These are phyloP conservation scores for Caerostris extrusa DNA, from an alignment of 1,140 invertebrate genomes.

Conservation along the genomic window DNA sequence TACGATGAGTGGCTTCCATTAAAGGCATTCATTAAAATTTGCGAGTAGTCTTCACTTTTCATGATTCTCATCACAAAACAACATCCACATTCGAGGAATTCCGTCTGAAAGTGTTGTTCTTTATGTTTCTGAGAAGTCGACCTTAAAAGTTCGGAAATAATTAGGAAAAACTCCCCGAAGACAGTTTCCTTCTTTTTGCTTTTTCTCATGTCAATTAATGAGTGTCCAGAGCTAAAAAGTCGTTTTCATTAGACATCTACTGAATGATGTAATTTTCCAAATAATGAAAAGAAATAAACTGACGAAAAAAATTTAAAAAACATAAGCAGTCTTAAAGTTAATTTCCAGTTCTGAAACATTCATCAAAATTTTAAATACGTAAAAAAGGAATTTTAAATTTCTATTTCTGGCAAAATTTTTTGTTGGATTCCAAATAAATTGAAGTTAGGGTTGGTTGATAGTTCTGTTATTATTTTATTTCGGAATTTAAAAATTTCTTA, in stretches of 20 bases:
- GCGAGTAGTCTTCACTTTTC: background rate
- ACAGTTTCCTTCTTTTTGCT: constrained; percentile 2
- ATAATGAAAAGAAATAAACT: background rate
- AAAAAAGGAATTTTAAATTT: too few species aligned
- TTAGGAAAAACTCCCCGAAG: background rate
- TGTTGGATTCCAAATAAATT: too few species aligned
- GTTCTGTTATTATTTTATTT: too few species aligned
- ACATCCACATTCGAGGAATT: constrained; percentile 18
- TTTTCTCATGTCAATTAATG: constrained; percentile 14
- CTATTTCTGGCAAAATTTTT: too few species aligned
- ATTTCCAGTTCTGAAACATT: too few species aligned
- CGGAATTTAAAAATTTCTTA: too few species aligned
- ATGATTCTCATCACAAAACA: constrained; percentile 34
- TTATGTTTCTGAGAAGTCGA: background rate
- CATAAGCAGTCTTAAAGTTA: background rate
- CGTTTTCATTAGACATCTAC: background rate
- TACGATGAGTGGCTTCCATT: background rate
- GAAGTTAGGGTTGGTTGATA: too few species aligned
- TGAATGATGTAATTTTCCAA: background rate
- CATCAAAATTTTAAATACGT: too few species aligned
- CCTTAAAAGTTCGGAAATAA: constrained; percentile 2
- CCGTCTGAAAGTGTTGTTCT: background rate
- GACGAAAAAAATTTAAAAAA: background rate
- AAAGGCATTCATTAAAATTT: constrained; percentile 37
- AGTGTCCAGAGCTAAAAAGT: constrained; percentile 1